phyloP scores from a whole-genome alignment of 64 coral and sea anemone genomes.

The Stichodactyla helianthus region DNA sequence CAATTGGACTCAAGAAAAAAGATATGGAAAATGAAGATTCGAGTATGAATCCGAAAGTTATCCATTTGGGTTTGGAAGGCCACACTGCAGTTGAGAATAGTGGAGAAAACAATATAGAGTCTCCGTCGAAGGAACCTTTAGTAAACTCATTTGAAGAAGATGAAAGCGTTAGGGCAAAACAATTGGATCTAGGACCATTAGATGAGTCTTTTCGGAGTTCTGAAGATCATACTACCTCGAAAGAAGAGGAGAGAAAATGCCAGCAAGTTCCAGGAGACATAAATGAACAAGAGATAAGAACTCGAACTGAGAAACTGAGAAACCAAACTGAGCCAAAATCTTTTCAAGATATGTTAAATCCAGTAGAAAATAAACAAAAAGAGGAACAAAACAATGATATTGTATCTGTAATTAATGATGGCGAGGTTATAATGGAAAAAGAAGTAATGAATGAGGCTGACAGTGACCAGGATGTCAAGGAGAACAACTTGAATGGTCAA shows the following conservation, averaged over 20 bases:
- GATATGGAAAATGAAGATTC: neutral
- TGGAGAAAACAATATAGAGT: neutral
- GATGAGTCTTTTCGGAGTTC: neutral
- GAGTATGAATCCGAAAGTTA: neutral
- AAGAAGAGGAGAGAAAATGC: neutral
- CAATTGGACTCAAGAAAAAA: neutral
- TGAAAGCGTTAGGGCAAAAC: neutral
- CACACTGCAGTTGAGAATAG: neutral
- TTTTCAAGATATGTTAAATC: neutral
- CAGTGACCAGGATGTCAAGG: neutral
- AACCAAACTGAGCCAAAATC: neutral
- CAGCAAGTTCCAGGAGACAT: neutral
- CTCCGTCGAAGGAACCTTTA: neutral
- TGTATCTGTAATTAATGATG: neutral
- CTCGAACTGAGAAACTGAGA: too few species aligned
- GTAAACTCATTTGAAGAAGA: neutral
- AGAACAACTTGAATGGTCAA: neutral
- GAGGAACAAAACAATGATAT: neutral
- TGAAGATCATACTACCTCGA: neutral
- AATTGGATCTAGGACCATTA: neutral
- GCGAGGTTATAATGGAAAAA: neutral
- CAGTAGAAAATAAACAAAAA: neutral
- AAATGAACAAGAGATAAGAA: neutral
- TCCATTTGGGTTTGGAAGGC: neutral
- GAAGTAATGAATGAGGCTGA: neutral